Evolutionary conservation across 92 coral and sea anemone genomes (phyloP), one percentile per base, ranked within the genome.

Genomic region (Phenganax stokvisi): DNA sequence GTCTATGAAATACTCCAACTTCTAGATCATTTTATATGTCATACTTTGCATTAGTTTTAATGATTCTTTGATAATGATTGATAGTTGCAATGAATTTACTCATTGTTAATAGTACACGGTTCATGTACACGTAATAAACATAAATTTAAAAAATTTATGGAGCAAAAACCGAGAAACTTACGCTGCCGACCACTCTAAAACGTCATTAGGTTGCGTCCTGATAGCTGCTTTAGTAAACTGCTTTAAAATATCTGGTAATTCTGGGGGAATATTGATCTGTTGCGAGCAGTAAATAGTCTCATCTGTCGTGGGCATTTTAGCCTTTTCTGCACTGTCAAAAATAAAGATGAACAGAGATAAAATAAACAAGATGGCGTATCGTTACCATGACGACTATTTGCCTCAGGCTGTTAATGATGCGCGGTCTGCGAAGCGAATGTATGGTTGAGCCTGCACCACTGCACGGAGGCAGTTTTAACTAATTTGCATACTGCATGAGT

Each of bases 181-280:
- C 97, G 98, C 94, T 55, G 81, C 88, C 60, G 98, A 89, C 98
- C 98, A 94, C 83, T 91, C 92, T 66, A 94, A 78, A 17, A 94
- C 89, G 80, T 94, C 98, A 59, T 85, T 86, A 57, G 98, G 98
- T 84, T 94, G 98, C 8, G 98, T 91, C 77, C 98, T 83, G 37
- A 94, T 94, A 6, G 98, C 98, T 0, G 98, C 98, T 84, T 94
- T 94, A 0, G 98, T 94, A 65, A 94, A 94, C 88, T 94, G 98
- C 80, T 94, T 94, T 68, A 94, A 87, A 51, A 91, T 87, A 75
- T 94, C 98, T 30, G 98, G 98, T 16, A 94, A 88, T 85, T 94
- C 98, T 65, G 98, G 98, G 56, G 98, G 98, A 73, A 94, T 94
- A 72, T 92, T 94, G 57, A 94, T 94, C 88, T 94, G 98, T 77